Evolutionary conservation across 2,888 invertebrate species (phyloP), one percentile per base, ranked within the genome.

Genomic region (Drosophila macrospina): DNA sequence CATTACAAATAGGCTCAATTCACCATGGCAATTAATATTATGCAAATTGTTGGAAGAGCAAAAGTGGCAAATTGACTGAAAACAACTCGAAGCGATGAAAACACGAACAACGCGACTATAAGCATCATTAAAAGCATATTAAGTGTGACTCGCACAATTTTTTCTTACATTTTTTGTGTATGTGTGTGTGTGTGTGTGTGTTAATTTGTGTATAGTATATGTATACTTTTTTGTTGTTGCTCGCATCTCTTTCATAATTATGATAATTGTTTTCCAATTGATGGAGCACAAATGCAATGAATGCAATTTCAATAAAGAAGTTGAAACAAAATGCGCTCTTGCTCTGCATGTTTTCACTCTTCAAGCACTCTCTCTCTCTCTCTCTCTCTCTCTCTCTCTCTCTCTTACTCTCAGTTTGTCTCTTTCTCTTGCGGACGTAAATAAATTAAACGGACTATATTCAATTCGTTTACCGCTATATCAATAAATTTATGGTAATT

Each of bases 241-340:
- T n/a, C 20, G 20, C 62, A 50, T 52, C 69, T 50, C 60, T 66
- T 63, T 60, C 48, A 69, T 60, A 82, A 85, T 84, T 80, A 80
- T 75, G 69, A 76, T 86, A 88, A 90, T 89, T 84, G 84, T 72
- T 90, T 90, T 90, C 80, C 89, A 86, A 81, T 81, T 75, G 68
- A 86, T 78, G 67, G 67, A 87, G 89, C 90, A 76, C 55, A 65
- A 84, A 63, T 45, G 72, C 63, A 80, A 62, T 74, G 70, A 71
- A 79, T 65, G 60, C 6, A 70, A 84, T 74, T 78, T 79, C 68
- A 85, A 77, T 83, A 63, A 74, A 50, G 42, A 69, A 68, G 57
- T 64, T 65, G 50, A 15, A 10, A 56, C 48, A 59, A 64, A 48
- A 55, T 61, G 37, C 7, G 20, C 37, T 26, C 47, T 15, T 6